These are phyloP conservation scores for Lysandra coridon DNA, from an alignment of 2,888 invertebrate genomes.

Conservation along the genomic window DNA sequence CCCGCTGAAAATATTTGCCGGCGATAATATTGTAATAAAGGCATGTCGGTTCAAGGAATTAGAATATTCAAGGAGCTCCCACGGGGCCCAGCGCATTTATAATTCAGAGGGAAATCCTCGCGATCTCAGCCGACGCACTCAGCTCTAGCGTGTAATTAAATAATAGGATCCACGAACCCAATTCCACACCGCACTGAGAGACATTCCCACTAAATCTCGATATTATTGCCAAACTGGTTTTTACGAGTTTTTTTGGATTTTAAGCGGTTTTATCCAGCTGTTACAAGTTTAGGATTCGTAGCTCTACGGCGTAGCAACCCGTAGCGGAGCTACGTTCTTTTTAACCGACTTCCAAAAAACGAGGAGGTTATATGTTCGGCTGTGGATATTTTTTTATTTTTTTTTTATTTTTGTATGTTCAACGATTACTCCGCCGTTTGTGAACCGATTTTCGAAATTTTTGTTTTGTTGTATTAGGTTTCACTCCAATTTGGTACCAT, in stretches of 20 bases:
- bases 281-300: not conserved
- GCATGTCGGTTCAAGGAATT: conserved; percentile 27
- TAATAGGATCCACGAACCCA: conserved; percentile 8
- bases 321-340: not conserved
- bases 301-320: not conserved
- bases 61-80: conserved; percentile 22
- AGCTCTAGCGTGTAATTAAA: conserved; percentile 12
- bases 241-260: not conserved
- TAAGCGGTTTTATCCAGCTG: not conserved
- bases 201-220: conserved; percentile 1
- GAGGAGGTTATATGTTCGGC: too few species aligned
- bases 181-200: conserved; percentile 1
- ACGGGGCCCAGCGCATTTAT: conserved; percentile 25
- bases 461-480: too few species aligned
- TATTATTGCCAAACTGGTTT: not conserved
- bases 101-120: conserved; percentile 19
- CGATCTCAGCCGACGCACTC: conserved; percentile 25
- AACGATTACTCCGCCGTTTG: too few species aligned
- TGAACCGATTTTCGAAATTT: too few species aligned
- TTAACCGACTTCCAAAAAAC: too few species aligned
- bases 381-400: too few species aligned
- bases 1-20: not conserved
- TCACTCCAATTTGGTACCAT: too few species aligned
- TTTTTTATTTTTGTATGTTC: too few species aligned
- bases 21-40: conserved; percentile 19